phyloP scores from a whole-genome alignment of 1,140 invertebrate species.

The Drosophila virilis region DNA sequence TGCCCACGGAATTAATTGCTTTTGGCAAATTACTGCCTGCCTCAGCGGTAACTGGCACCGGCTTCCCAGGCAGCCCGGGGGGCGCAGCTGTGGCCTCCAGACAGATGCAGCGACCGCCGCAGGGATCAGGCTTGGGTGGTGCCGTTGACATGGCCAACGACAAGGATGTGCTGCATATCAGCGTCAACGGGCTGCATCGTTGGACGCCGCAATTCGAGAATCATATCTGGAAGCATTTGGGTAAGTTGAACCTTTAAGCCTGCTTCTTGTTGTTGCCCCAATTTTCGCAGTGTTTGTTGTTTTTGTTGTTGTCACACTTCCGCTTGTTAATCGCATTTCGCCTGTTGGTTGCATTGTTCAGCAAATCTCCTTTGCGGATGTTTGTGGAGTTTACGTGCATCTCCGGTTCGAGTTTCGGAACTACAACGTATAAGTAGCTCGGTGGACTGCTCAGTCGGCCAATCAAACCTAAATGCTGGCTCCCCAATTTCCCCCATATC shows the following conservation, averaged over 20 bases:
- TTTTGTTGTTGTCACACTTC: slow-evolving; percentile 29
- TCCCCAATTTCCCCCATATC: not conserved
- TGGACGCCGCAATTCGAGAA: slow-evolving; percentile 82
- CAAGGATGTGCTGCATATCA: slow-evolving; percentile 73
- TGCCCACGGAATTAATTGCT: slow-evolving; percentile 83
- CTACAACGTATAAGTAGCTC: not conserved
- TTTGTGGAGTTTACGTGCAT: slow-evolving; percentile 32
- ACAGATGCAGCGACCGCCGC: slow-evolving; percentile 53
- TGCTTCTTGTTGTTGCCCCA: not conserved
- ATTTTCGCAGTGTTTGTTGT: not conserved
- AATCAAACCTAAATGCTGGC: slow-evolving; percentile 25
- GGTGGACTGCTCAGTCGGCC: not conserved
- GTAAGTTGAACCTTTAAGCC: slow-evolving; percentile 49
- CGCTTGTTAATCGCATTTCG: slow-evolving; percentile 69
- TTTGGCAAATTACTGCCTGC: slow-evolving; percentile 82
- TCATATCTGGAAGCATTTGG: slow-evolving; percentile 84
- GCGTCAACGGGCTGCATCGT: slow-evolving; percentile 80
- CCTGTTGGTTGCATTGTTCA: slow-evolving; percentile 61
- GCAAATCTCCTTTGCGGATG: slow-evolving; percentile 52
- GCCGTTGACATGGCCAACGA: slow-evolving; percentile 17
- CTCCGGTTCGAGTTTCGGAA: slow-evolving; percentile 2
- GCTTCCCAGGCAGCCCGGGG: not conserved
- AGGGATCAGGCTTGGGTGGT: slow-evolving; percentile 18
- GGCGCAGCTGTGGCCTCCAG: slow-evolving; percentile 18
- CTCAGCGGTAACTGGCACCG: slow-evolving; percentile 27